Evolutionary conservation across 64 coral and sea anemone genomes (phyloP), one percentile per base, ranked within the genome.

Genomic region (Dendronephthya gigantea): DNA sequence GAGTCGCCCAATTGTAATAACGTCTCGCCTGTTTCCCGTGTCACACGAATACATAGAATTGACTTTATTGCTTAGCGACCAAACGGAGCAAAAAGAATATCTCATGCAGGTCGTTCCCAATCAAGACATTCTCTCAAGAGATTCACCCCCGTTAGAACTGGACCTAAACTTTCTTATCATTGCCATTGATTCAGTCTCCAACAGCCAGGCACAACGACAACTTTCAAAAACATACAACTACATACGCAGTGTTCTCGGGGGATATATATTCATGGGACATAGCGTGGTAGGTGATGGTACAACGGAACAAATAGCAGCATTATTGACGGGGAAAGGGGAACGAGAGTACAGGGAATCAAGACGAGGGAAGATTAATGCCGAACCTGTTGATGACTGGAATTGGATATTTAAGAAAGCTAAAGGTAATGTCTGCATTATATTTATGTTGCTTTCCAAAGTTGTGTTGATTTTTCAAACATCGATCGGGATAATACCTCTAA

Each of bases 401-500:
- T 79, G 72, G 72, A 79, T 79, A 29, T 79, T 79, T 19, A 79
- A 17, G 37, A 79, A 39, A 79, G 72, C 72, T 16, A 79, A 79
- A 30, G 72, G 72, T 79, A 62, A 62, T 23, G 55, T 22, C 25
- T 62, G 41, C 41, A 45, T 45, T 11, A 45, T 45, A 4, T 45
- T 45, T 45, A 45, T 45, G n/a, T n/a, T n/a, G n/a, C n/a, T n/a
- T n/a, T n/a, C n/a, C n/a, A n/a, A n/a, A n/a, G n/a, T n/a, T n/a
- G n/a, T n/a, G n/a, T n/a, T n/a, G n/a, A n/a, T n/a, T n/a, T n/a
- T n/a, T n/a, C n/a, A n/a, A n/a, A n/a, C n/a, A n/a, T n/a, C n/a
- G n/a, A n/a, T n/a, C n/a, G n/a, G n/a, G n/a, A n/a, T n/a, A n/a
- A n/a, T n/a, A n/a, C n/a, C n/a, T n/a, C n/a, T n/a, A n/a, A n/a